phyloP scores from a whole-genome alignment of 2,888 invertebrate genomes.

The Caenorhabditis doughertyi region DNA sequence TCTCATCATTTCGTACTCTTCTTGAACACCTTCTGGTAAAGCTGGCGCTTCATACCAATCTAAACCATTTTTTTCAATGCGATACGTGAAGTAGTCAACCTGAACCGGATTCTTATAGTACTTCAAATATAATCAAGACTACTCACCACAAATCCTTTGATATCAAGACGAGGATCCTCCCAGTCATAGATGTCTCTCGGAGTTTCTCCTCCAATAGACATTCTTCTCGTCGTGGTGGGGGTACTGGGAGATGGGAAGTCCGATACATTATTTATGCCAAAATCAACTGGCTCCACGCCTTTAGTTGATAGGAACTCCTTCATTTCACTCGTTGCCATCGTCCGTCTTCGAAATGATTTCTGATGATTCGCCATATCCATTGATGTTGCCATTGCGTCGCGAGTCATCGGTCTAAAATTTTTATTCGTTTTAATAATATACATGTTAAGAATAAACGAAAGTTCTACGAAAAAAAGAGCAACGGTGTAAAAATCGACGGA shows the following conservation, averaged over 20 bases:
- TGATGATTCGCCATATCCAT: slow-evolving; percentile 33
- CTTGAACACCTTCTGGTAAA: slow-evolving; percentile 67
- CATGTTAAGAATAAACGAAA: slow-evolving; percentile 47
- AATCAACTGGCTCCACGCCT: slow-evolving; percentile 10
- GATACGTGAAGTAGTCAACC: slow-evolving; percentile 68
- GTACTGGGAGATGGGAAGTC: slow-evolving; percentile 3
- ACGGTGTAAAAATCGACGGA: slow-evolving; percentile 40
- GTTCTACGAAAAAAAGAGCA: slow-evolving; percentile 43
- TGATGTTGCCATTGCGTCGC: slow-evolving; percentile 40
- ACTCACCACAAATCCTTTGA: slow-evolving; percentile 69
- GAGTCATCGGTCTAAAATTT: slow-evolving; percentile 58
- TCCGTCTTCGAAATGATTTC: slow-evolving; percentile 33
- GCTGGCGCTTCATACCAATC: slow-evolving; percentile 70
- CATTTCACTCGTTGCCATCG: slow-evolving; percentile 52
- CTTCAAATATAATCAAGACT: too few species aligned
- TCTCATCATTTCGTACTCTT: slow-evolving; percentile 68
- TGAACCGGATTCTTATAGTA: slow-evolving; percentile 21
- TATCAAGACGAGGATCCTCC: slow-evolving; percentile 68
- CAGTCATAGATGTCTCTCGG: slow-evolving; percentile 60
- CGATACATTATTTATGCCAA: slow-evolving; percentile 8
- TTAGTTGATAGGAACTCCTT: slow-evolving; percentile 42
- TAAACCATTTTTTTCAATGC: slow-evolving; percentile 55
- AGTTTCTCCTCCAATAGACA: slow-evolving; percentile 49
- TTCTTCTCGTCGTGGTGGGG: slow-evolving; percentile 26
- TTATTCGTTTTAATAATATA: slow-evolving; percentile 54